Conservation (phyloP, 2,888 invertebrate genomes). For the Oxytorus armatus region DNA sequence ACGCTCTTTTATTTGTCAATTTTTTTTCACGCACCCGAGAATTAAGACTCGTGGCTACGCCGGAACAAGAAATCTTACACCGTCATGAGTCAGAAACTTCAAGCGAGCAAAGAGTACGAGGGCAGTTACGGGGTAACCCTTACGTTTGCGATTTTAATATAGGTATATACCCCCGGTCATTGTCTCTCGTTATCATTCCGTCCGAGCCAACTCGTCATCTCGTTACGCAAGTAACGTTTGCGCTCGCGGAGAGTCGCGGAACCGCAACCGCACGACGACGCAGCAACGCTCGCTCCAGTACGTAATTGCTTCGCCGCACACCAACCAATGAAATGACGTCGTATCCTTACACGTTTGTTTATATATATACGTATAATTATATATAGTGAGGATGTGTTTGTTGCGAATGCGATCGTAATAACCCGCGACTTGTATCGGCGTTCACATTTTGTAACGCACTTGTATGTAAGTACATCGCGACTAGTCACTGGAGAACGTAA, state of each 20-base stretch:
- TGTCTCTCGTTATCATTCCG: slow-evolving; percentile 59
- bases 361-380: neutral
- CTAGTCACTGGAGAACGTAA: no score
- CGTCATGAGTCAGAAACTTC: slow-evolving; percentile 19
- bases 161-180: slow-evolving; percentile 45
- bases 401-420: slow-evolving; percentile 10
- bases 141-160: neutral
- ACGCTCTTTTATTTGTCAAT: neutral
- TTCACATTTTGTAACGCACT: no score
- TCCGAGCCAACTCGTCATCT: slow-evolving; percentile 56
- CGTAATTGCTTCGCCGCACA: slow-evolving; percentile 54
- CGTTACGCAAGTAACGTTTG: slow-evolving; percentile 55
- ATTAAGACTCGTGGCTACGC: neutral
- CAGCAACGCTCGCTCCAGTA: slow-evolving; percentile 8
- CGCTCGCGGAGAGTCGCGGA: slow-evolving; percentile 26
- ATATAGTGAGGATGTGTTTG: neutral
- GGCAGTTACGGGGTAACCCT: neutral
- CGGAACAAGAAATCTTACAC: slow-evolving; percentile 12
- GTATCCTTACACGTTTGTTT: slow-evolving; percentile 35
- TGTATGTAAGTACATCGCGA: no score
- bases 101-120: slow-evolving; percentile 6
- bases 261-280: slow-evolving; percentile 38
- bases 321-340: slow-evolving; percentile 34
- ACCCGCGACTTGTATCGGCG: no score
- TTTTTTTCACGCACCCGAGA: neutral